These are phyloP conservation scores for Aleiodes sp. DNA, from an alignment of 1,140 invertebrate genomes.

Conservation along the genomic window DNA sequence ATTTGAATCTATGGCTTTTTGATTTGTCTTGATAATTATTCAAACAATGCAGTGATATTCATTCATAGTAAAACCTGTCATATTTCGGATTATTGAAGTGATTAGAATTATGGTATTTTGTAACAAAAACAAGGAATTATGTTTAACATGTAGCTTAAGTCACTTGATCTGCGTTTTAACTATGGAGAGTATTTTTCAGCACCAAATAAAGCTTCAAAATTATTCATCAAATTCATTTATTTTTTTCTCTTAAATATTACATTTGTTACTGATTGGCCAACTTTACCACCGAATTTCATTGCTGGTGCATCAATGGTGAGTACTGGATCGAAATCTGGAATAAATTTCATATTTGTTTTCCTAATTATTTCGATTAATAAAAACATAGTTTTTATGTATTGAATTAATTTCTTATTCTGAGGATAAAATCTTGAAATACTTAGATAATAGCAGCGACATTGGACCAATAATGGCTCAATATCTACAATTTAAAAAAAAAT, in stretches of 20 bases:
- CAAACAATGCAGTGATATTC: background rate
- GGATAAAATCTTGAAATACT: too few relatives aligned
- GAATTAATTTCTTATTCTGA: too few relatives aligned
- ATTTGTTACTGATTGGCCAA: conserved; percentile 80
- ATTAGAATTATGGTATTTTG: conserved; percentile 31
- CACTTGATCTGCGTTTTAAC: background rate
- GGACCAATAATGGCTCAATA: too few relatives aligned
- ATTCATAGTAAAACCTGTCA: background rate
- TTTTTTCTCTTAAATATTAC: conserved; percentile 78
- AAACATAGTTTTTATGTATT: too few relatives aligned
- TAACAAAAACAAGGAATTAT: conserved; percentile 36
- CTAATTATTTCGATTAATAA: too few relatives aligned
- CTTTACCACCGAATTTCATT: conserved; percentile 86
- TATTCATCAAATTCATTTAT: conserved; percentile 18
- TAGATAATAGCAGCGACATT: too few relatives aligned
- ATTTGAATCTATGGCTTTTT: background rate
- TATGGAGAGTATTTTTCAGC: background rate
- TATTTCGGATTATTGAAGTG: background rate
- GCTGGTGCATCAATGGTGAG: conserved; percentile 79
- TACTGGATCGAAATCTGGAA: conserved; percentile 71
- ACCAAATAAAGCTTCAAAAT: background rate
- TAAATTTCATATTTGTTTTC: conserved; percentile 33
- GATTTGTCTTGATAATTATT: conserved; percentile 5
- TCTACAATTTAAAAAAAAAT: too few relatives aligned
- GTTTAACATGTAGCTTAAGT: conserved; percentile 1